Base-by-base conservation (phyloP, 2,113 vertebrate species). In the Thunnus maccoyii region DNA sequence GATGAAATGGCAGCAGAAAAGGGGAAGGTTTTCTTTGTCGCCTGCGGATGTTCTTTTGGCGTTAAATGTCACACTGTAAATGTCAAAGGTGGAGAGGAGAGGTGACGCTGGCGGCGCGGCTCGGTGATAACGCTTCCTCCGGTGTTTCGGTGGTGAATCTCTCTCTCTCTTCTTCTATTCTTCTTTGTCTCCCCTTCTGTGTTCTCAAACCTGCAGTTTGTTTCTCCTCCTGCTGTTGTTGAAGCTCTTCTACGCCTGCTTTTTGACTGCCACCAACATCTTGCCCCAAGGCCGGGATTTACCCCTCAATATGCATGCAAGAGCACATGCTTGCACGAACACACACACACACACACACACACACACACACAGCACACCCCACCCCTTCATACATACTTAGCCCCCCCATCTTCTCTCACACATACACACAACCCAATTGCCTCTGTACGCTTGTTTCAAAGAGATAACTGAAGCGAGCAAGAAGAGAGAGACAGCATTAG, bases 191-290 rank as follows among this genome's bases (percentile, higher is more conserved):
- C 67, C 41, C 44, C 48, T 32, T 22, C 48, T 22, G 14, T 16
- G 27, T 74, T 75, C 70, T 83, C 52, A 72, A 65, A 78, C 67
- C 72, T 65, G 60, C 52, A 58, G 41, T 13, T 7, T 6, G 41
- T 80, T 82, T 62, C 62, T 73, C 65, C 64, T 76, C 70, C 60
- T 79, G 76, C 68, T 80, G 73, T 54, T 86, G 86, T 57, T 81
- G 74, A 82, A 87, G 85, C 72, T 90, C 48, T 27, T 68, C 71
- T 83, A 57, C 54, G 48, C 67, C 72, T 68, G 68, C 51, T 85
- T 88, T 88, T 76, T 74, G 71, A 89, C 91, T 91, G 89, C 90
- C 90, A 92, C 87, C 89, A 92, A 88, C 90, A 90, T 90, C 72
- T 86, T 76, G 76, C 86, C 91, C 91, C 4, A 9, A 69, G 91